Conservation (phyloP, 1,140 invertebrate species). For the Drosophila leontia region DNA sequence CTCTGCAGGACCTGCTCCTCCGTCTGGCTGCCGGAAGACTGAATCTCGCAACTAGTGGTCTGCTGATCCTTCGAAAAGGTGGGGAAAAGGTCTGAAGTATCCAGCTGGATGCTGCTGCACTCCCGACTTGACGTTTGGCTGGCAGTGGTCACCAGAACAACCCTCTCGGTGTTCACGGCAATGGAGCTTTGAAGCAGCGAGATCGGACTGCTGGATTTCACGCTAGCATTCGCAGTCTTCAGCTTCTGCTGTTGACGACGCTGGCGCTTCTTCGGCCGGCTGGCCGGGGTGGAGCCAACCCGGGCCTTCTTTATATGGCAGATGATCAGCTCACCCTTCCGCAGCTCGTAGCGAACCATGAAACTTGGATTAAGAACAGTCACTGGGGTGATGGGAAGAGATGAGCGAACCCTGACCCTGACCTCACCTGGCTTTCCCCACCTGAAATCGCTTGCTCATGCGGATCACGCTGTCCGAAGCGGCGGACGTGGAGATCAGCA, state of each 20-base stretch:
- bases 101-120: neutral
- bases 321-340: slow-evolving; percentile 27
- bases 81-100: slow-evolving; percentile 38
- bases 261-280: neutral
- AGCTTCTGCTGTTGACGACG: neutral
- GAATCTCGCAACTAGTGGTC: slow-evolving; percentile 4
- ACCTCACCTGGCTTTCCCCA: slow-evolving; percentile 40
- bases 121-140: slow-evolving; percentile 13
- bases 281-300: neutral
- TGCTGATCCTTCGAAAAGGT: slow-evolving; percentile 38
- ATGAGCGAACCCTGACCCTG: too few species aligned
- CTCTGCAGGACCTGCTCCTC: neutral
- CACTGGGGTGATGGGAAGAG: neutral
- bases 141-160: neutral
- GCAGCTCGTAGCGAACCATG: slow-evolving; percentile 42
- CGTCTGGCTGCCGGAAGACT: slow-evolving; percentile 22
- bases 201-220: neutral
- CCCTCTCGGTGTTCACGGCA: slow-evolving; percentile 3
- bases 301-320: neutral
- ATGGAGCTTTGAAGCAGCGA: neutral
- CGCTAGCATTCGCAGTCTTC: neutral
- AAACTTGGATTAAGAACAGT: slow-evolving; percentile 17
- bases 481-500: slow-evolving; percentile 35
- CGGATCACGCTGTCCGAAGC: neutral
- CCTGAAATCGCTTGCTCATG: slow-evolving; percentile 20